phyloP scores from a whole-genome alignment of 1,140 invertebrate genomes.

The Heliothis virescens region DNA sequence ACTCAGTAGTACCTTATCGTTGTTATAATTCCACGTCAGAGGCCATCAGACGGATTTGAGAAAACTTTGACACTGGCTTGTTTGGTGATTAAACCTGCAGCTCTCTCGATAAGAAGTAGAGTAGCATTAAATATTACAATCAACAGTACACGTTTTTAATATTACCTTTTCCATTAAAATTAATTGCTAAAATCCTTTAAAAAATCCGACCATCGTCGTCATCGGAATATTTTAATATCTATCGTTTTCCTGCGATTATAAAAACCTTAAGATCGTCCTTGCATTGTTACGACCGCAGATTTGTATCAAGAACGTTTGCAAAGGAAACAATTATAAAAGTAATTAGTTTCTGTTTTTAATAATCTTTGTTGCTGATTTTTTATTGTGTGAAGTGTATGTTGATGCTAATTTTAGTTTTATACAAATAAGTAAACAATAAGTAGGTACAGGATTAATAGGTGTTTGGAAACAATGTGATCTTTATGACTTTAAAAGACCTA shows the following conservation, averaged over 20 bases:
- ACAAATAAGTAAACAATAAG: too few relatives aligned
- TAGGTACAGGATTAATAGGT: too few relatives aligned
- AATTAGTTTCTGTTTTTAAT: slow-evolving; percentile 29
- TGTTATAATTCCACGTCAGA: too few relatives aligned
- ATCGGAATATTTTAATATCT: slow-evolving; percentile 5
- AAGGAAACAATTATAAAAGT: slow-evolving; percentile 43
- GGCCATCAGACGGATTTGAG: too few relatives aligned
- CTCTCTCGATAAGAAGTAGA: too few relatives aligned
- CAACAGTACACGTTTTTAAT: not conserved
- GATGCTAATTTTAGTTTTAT: not conserved
- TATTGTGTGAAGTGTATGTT: slow-evolving; percentile 3
- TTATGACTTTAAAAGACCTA: too few relatives aligned
- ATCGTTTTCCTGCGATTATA: slow-evolving; percentile 40
- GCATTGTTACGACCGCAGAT: slow-evolving; percentile 39
- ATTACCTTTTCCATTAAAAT: slow-evolving; percentile 2
- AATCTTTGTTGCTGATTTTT: not conserved
- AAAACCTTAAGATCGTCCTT: slow-evolving; percentile 39
- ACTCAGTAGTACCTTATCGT: too few relatives aligned
- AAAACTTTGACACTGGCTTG: too few relatives aligned
- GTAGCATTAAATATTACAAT: not conserved
- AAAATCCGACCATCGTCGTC: not conserved
- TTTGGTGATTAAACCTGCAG: too few relatives aligned
- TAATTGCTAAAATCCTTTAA: not conserved
- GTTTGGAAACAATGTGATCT: too few relatives aligned
- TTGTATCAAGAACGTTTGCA: slow-evolving; percentile 34